Base-by-base conservation (phyloP, 2,797 vertebrate genomes). In the Sciurus vulgaris region DNA sequence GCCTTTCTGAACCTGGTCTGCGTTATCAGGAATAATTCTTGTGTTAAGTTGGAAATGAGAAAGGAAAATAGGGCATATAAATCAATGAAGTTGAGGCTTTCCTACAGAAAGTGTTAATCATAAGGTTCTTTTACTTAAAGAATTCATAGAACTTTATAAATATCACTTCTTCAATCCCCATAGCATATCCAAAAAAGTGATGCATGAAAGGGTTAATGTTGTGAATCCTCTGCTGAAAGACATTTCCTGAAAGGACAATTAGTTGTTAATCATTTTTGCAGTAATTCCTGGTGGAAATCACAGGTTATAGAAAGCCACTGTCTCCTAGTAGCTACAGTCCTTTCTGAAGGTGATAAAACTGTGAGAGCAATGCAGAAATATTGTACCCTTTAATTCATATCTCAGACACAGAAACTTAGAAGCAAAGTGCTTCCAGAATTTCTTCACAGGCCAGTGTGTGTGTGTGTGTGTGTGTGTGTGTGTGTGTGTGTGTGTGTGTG, bases 261-360 rank as follows among this genome's bases (percentile, higher is more conserved):
- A 77, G 7, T 20, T 56, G 38, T 20, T 69, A 70, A 59, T 56
- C 0, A 1, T 87, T 65, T 76, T 56, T 67, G 63, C 65, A 24
- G n/a, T 84, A 65, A 67, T 91, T 81, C 33, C 67, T 91, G 41
- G 59, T n/a, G 44, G 67, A 87, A 70, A 56, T 20, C 84, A 87
- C 10, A 35, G 33, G 56, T 72, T 87, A 49, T 13, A 94, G 51
- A 91, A 74, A 1, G 28, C 28, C 33, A 51, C 3, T 4, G 11
- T 76, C 44, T 79, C 78, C 86, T 33, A 20, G 28, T 49, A 74
- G 28, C 20, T 84, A 22, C 33, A n/a, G 63, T 83, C 67, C 20
- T 51, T 85, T 54, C 10, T 26, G 24, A 69, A 85, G 63, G 26
- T 84, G 41, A 44, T 84, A 26, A 56, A 92, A 69, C 20, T 33